Evolutionary conservation across 2,797 vertebrate species (phyloP).

Genomic region (Spea hammondii): DNA sequence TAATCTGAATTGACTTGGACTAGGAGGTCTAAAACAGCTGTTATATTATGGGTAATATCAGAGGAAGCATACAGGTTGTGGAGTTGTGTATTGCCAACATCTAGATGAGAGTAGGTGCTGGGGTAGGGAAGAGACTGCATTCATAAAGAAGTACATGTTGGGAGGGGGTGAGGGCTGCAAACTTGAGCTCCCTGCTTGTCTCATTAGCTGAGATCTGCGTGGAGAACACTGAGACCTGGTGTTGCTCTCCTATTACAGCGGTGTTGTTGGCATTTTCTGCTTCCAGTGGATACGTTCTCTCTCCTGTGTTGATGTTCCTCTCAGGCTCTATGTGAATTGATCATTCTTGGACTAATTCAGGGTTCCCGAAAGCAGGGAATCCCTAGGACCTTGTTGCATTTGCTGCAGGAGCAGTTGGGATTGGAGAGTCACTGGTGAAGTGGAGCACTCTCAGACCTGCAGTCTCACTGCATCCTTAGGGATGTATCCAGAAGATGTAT

Average conservation of each 20-base stretch:
- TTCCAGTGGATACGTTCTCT: background rate
- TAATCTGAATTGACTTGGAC: too few species aligned
- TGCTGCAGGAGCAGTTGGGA: background rate
- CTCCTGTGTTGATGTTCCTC: background rate
- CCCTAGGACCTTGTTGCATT: background rate
- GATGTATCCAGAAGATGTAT: background rate
- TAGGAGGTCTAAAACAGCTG: too few species aligned
- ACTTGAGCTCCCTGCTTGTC: conserved; percentile 20
- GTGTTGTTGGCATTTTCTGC: background rate
- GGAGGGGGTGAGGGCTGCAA: conserved; percentile 10
- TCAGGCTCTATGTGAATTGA: background rate
- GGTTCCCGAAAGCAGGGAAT: background rate
- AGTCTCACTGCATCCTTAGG: conserved; percentile 29
- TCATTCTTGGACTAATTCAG: background rate
- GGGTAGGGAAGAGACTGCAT: conserved; percentile 1
- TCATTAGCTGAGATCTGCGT: background rate
- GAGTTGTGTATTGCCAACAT: too few species aligned
- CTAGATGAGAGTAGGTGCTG: conserved; percentile 3
- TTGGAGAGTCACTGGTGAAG: background rate
- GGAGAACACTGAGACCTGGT: background rate
- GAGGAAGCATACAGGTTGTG: too few species aligned
- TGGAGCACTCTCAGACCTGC: conserved; percentile 13
- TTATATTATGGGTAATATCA: too few species aligned
- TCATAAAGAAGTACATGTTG: conserved; percentile 3
- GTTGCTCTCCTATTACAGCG: background rate